These are phyloP conservation scores for Gymnobelideus leadbeateri DNA, from an alignment of 2,113 vertebrate genomes.

Conservation along the genomic window DNA sequence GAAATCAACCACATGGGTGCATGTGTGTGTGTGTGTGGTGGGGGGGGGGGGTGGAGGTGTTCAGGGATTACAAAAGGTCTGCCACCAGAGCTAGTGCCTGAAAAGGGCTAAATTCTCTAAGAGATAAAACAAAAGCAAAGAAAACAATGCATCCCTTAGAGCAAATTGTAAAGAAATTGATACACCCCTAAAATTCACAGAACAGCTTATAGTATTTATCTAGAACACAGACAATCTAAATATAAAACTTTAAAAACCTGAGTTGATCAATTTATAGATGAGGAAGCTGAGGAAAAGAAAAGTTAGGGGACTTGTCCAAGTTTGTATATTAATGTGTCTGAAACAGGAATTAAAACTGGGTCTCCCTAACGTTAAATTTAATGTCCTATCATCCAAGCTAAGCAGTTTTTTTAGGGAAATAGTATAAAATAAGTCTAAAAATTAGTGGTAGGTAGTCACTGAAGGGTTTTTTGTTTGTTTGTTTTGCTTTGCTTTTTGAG, in stretches of 20 bases:
- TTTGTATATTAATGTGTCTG: background rate
- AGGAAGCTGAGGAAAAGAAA: background rate
- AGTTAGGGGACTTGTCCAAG: background rate
- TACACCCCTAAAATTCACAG: background rate
- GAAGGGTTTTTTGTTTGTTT: no score
- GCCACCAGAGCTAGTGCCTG: background rate
- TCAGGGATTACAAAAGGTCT: background rate
- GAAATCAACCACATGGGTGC: no score
- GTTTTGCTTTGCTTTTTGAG: no score
- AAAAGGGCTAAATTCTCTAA: background rate
- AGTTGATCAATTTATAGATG: background rate
- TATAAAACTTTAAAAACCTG: background rate
- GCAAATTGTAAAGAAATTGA: background rate
- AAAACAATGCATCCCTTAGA: background rate
- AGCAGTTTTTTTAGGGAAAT: background rate
- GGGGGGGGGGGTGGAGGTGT: no score
- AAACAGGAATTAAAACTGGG: background rate
- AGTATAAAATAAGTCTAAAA: background rate
- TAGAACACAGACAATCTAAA: background rate
- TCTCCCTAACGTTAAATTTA: background rate
- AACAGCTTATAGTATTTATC: background rate
- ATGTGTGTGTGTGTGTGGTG: no score
- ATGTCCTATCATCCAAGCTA: background rate
- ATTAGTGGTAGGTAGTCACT: background rate
- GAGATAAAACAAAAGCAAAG: background rate